phyloP scores from a whole-genome alignment of 2,888 invertebrate genomes.

The Neocrepidodera transversa region DNA sequence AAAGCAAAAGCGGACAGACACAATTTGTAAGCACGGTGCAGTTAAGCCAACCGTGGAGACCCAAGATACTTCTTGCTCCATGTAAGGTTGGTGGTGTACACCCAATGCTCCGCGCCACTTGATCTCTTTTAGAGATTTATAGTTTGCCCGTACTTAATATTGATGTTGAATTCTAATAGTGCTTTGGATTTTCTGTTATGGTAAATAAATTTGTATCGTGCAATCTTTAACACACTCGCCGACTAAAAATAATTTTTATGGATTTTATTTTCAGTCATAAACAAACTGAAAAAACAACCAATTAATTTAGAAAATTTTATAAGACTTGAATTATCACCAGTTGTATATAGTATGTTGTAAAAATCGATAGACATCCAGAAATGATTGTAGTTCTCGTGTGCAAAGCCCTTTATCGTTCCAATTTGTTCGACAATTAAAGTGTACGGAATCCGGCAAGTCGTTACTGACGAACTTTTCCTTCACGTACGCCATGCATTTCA shows the following conservation, averaged over 20 bases:
- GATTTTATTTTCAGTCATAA: too few relatives aligned
- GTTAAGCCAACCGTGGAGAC: conserved; percentile 55
- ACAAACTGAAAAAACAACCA: too few relatives aligned
- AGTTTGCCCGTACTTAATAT: conserved; percentile 45
- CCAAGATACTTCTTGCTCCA: conserved; percentile 54
- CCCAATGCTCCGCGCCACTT: conserved; percentile 53
- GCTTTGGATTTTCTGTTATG: too few relatives aligned
- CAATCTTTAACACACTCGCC: too few relatives aligned
- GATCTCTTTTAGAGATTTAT: conserved; percentile 50
- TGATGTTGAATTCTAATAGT: conserved; percentile 46
- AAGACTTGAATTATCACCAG: neutral
- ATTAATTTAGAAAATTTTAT: too few relatives aligned
- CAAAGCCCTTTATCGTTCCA: conserved; percentile 15
- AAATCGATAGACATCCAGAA: conserved; percentile 7
- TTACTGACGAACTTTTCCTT: conserved; percentile 2
- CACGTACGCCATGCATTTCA: conserved; percentile 9
- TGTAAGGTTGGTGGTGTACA: conserved; percentile 55
- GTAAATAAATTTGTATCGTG: too few relatives aligned
- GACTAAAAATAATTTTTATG: too few relatives aligned
- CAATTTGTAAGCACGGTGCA: conserved; percentile 56
- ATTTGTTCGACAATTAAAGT: conserved; percentile 16
- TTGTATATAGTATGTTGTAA: neutral
- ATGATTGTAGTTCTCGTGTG: conserved; percentile 14
- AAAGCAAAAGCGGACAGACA: conserved; percentile 51
- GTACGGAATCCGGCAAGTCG: conserved; percentile 8